Evolutionary conservation across 1,140 invertebrate species (phyloP), one percentile per base, ranked within the genome.

Genomic region (Dicyema japonicum): DNA sequence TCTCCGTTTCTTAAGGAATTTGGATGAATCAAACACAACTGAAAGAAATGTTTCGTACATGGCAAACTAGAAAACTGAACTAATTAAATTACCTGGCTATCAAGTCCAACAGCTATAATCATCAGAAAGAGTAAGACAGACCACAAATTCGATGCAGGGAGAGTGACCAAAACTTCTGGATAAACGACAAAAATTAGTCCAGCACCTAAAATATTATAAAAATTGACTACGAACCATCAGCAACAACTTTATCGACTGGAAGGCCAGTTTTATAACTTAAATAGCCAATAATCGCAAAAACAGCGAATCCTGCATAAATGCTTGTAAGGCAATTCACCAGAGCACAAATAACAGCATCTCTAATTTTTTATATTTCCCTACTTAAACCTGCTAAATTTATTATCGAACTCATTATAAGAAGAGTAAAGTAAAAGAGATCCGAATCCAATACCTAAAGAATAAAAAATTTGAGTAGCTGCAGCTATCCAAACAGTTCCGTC

Each of bases 301-400:
- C 76, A 2, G 92, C 80, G 29, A 92, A 71, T 0, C 78, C 82
- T 29, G 82, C 80, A 44, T 92, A 90, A 63, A 94, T 68, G 6
- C 78, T 88, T 1, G 85, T 92, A 30, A 67, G 64, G 39, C 76
- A 78, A 44, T 94, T 92, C 2, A 75, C 75, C 19, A 85, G 48
- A 8, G 74, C 80, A 9, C 92, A 72, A 45, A 76, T 64, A 4
- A 90, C 63, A 0, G 76, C 75, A 47, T 94, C 85, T 35, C 51
- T 53, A 35, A 24, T 25, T 25, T 7, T n/a, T n/a, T 23, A 11
- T 24, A 24, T 12, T 24, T 5, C 5, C n/a, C n/a, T 12, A 12
- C 12, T 6, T 5, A 24, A 24, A 24, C 5, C 23, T 5, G 14
- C 5, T 6, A 12, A 24, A 24, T 24, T 24, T 6, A 5, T 26